These are phyloP conservation scores for Euplagia quadripunctaria DNA, from an alignment of 2,888 invertebrate species.

Conservation along the genomic window DNA sequence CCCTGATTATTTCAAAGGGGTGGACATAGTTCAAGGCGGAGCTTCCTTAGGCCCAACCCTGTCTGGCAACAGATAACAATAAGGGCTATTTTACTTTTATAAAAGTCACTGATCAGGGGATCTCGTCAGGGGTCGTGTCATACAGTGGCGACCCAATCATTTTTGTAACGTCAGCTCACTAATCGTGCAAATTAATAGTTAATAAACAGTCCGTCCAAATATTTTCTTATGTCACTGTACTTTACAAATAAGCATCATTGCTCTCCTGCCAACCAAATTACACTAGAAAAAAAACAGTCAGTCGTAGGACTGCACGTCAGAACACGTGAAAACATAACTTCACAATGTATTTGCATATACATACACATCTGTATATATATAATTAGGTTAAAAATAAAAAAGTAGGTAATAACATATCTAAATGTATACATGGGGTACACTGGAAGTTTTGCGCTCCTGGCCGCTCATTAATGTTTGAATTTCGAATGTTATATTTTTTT, in stretches of 20 bases:
- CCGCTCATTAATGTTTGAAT: too few relatives aligned
- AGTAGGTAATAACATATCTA: too few relatives aligned
- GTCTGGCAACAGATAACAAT: background rate
- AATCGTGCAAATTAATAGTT: background rate
- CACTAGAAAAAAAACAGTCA: too few relatives aligned
- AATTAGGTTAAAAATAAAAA: too few relatives aligned
- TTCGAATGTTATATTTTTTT: too few relatives aligned
- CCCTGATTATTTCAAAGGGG: background rate
- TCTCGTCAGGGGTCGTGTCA: background rate
- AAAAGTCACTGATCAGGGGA: background rate
- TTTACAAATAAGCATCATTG: background rate
- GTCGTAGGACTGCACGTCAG: too few relatives aligned
- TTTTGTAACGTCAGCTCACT: too few relatives aligned
- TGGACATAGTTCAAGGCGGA: background rate
- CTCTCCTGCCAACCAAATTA: background rate
- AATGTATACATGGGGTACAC: too few relatives aligned
- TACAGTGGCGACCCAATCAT: background rate
- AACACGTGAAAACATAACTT: too few relatives aligned
- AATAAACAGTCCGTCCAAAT: background rate
- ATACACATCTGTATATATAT: too few relatives aligned
- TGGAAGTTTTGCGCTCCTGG: too few relatives aligned
- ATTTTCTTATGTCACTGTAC: background rate
- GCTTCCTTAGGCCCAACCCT: background rate
- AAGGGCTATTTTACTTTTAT: background rate
- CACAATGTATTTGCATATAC: too few relatives aligned